These are phyloP conservation scores for Bemisia tabaci DNA, from an alignment of 1,140 invertebrate species.

Conservation along the genomic window DNA sequence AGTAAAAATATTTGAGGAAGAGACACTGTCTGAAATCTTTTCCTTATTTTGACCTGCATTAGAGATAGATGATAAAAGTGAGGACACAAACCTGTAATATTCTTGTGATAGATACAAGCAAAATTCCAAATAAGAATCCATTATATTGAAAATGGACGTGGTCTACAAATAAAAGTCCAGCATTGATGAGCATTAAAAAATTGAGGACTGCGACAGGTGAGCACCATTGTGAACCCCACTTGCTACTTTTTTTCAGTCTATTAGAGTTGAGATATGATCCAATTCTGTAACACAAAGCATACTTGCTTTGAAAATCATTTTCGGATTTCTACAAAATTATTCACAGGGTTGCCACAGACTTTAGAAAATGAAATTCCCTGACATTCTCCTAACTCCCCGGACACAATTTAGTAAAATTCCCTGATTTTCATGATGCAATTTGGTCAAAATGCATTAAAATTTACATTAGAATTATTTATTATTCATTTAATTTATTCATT, in stretches of 20 bases:
- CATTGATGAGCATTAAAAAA: conserved; percentile 58
- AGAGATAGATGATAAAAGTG: too few species aligned
- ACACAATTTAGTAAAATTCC: too few species aligned
- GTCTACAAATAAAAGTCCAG: conserved; percentile 85
- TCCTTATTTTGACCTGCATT: too few species aligned
- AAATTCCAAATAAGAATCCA: conserved; percentile 85
- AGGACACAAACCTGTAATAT: conserved; percentile 41
- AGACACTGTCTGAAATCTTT: too few species aligned
- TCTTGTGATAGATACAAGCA: conserved; percentile 70
- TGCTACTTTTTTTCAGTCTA: conserved; percentile 9
- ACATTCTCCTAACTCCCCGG: too few species aligned
- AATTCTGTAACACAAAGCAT: conserved; percentile 3
- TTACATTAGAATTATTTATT: not conserved
- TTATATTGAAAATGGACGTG: conserved; percentile 99
- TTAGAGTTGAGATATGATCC: conserved; percentile 2
- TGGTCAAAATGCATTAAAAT: not conserved
- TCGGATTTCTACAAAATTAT: too few species aligned
- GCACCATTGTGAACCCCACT: conserved; percentile 25
- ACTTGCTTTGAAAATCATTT: too few species aligned
- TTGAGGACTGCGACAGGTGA: conserved; percentile 29
- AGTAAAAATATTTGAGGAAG: too few species aligned
- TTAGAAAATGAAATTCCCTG: too few species aligned
- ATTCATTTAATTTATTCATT: too few species aligned
- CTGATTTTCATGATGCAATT: too few species aligned
- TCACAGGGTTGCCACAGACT: too few species aligned